phyloP scores from a whole-genome alignment of 2,888 invertebrate genomes.

The Nemapogon koenigi region DNA sequence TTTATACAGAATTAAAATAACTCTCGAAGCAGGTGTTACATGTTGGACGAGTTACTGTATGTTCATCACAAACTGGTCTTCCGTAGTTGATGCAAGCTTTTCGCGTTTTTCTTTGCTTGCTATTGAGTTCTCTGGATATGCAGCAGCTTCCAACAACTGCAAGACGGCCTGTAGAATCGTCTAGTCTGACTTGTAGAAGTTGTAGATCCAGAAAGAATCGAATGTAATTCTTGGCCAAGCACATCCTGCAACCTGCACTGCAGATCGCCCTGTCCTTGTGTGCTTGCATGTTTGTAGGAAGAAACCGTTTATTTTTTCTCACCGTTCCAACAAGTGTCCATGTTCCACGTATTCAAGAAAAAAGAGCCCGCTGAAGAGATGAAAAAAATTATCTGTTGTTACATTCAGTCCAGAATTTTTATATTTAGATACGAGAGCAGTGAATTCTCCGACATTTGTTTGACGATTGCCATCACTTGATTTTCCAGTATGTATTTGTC shows the following conservation, averaged over 20 bases:
- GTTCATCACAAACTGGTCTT: slow-evolving; percentile 14
- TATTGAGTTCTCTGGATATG: slow-evolving; percentile 12
- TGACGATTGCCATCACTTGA: slow-evolving; percentile 14
- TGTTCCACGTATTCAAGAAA: slow-evolving; percentile 11
- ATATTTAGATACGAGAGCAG: slow-evolving; percentile 13
- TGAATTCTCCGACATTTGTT: slow-evolving; percentile 13
- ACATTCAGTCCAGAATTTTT: slow-evolving; percentile 11
- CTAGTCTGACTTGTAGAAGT: not conserved
- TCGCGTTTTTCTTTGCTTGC: slow-evolving; percentile 5
- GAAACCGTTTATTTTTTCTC: slow-evolving; percentile 13
- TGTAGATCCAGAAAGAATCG: not conserved
- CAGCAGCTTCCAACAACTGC: slow-evolving; percentile 5
- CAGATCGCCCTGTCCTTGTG: not conserved
- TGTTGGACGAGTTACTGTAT: slow-evolving; percentile 12
- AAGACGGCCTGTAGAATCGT: not conserved
- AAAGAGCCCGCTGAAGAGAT: slow-evolving; percentile 1
- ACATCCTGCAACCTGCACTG: not conserved
- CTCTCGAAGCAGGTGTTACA: slow-evolving; percentile 12
- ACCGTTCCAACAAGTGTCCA: slow-evolving; percentile 11
- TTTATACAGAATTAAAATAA: slow-evolving; percentile 3
- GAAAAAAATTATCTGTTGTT: slow-evolving; percentile 10
- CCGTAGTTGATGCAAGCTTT: slow-evolving; percentile 11
- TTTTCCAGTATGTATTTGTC: slow-evolving; percentile 12
- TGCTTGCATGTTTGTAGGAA: slow-evolving; percentile 5
- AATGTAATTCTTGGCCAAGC: not conserved